These are phyloP conservation scores for Charaxes varanes DNA, from an alignment of 1,140 invertebrate species.

Conservation along the genomic window DNA sequence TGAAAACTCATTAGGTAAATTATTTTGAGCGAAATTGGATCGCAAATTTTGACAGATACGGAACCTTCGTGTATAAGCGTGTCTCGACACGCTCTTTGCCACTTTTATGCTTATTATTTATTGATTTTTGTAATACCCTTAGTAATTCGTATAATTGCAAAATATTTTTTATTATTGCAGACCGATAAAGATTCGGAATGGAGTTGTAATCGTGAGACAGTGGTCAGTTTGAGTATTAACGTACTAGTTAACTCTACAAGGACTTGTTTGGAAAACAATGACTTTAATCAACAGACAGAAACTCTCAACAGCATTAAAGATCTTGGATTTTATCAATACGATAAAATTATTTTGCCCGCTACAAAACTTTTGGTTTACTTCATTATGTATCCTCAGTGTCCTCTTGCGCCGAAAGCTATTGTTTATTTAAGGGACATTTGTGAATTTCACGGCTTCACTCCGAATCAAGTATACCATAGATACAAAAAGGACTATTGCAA, in stretches of 20 bases:
- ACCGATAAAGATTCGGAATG: conserved; percentile 35
- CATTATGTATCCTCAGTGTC: conserved; percentile 78
- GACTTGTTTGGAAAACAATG: conserved; percentile 68
- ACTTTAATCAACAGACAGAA: conserved; percentile 72
- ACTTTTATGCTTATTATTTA: conserved; percentile 21
- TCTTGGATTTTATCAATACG: conserved; percentile 61
- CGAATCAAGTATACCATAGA: conserved; percentile 78
- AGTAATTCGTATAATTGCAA: conserved; percentile 10
- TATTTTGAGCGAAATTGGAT: too few species aligned
- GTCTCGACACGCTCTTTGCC: too few species aligned
- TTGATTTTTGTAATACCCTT: conserved; percentile 11
- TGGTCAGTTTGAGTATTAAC: conserved; percentile 72
- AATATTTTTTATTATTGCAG: conserved; percentile 33
- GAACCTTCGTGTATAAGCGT: too few species aligned
- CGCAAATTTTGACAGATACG: too few species aligned
- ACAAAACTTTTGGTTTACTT: conserved; percentile 79
- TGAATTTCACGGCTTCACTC: conserved; percentile 71
- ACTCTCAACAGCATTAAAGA: conserved; percentile 73
- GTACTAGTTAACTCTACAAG: conserved; percentile 66
- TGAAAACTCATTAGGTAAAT: too few species aligned
- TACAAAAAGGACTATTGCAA: conserved; percentile 81
- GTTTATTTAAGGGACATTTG: conserved; percentile 78
- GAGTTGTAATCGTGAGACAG: conserved; percentile 56
- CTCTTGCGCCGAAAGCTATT: conserved; percentile 76
- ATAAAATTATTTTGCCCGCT: conserved; percentile 70